Evolutionary conservation across 2,888 invertebrate genomes (phyloP).

Genomic region (Sarcophaga subvicina): DNA sequence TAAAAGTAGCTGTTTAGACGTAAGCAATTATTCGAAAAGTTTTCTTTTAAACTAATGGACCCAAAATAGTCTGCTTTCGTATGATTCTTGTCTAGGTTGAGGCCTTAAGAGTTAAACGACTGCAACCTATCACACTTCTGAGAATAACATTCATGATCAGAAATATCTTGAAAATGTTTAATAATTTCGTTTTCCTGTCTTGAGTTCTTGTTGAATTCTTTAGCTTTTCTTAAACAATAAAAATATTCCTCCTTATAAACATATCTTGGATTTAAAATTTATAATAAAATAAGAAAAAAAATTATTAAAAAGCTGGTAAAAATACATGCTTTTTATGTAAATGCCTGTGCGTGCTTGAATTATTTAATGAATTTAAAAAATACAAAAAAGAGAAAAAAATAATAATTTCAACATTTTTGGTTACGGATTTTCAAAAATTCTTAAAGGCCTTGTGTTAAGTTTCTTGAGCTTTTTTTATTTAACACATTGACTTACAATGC

Average conservation of each 20-base stretch:
- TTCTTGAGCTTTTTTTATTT: conserved; percentile 25
- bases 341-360: conserved; percentile 54
- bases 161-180: conserved; percentile 11
- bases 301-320: too few species aligned
- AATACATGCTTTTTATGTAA: conserved; percentile 20
- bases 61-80: too few species aligned
- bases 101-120: fast-evolving
- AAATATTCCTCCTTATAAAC: conserved; percentile 48
- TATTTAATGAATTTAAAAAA: conserved; percentile 50
- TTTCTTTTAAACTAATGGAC: too few species aligned
- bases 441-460: conserved; percentile 1
- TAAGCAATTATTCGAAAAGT: too few species aligned
- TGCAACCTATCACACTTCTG: too few species aligned
- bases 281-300: background rate
- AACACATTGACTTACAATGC: conserved; percentile 9
- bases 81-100: too few species aligned
- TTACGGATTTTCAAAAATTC: conserved; percentile 23
- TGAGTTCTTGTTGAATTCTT: background rate
- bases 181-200: background rate
- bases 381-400: background rate
- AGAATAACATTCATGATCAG: too few species aligned
- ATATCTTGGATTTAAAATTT: conserved; percentile 34
- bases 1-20: too few species aligned
- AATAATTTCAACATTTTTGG: conserved; percentile 2
- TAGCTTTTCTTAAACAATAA: conserved; percentile 17